A percentile compares a stretch with the other conserved stretches of the same genome.
These are phyloP conservation scores for Zosterops borbonicus DNA, from an alignment of 2,113 vertebrate species.

Conservation along the genomic window DNA sequence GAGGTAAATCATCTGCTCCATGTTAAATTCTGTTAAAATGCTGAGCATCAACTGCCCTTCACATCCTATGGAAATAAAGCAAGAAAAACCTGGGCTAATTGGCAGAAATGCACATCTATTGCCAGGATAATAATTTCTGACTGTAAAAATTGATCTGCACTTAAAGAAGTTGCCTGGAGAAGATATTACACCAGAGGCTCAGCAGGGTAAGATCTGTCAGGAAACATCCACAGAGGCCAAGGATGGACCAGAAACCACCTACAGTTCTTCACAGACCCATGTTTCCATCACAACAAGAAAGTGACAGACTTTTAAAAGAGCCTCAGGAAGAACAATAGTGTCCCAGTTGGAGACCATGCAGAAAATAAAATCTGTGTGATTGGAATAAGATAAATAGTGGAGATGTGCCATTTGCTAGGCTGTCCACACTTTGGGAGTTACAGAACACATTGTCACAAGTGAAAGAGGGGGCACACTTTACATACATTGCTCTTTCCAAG, in stretches of 20 bases:
- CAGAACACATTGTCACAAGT: background rate
- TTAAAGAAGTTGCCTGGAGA: background rate
- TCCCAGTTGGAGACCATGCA: background rate
- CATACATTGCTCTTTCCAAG: background rate
- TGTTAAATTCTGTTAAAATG: background rate
- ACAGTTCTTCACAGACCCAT: background rate
- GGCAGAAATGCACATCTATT: background rate
- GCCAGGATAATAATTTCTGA: background rate
- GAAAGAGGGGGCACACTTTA: background rate
- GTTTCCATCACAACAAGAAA: background rate
- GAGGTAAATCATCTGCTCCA: background rate
- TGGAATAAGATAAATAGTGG: background rate
- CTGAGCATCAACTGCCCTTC: background rate
- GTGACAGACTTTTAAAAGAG: accelerated
- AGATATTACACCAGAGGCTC: background rate
- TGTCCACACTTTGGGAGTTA: background rate
- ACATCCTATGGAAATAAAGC: background rate
- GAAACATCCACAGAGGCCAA: background rate
- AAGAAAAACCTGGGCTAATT: background rate
- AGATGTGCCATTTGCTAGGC: background rate
- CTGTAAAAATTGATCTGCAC: background rate
- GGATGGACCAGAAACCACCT: background rate
- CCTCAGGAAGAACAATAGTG: background rate
- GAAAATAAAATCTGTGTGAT: background rate
- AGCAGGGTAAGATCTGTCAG: background rate